Evolutionary conservation across 2,797 vertebrate genomes (phyloP), one percentile per base, ranked within the genome.

Genomic region (Ataeniobius toweri): DNA sequence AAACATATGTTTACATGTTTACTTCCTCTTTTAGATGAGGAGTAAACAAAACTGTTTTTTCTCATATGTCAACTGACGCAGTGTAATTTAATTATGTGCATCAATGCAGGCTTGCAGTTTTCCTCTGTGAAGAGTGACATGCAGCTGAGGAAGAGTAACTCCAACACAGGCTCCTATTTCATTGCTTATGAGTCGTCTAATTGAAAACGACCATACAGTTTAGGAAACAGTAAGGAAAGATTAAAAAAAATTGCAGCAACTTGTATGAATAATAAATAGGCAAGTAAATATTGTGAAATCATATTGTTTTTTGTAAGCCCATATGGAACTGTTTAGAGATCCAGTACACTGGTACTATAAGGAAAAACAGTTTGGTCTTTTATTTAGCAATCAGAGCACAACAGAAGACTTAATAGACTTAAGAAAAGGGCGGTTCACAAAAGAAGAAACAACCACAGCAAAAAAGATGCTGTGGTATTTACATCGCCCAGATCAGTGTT

Each of bases 81-180:
- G 31, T 39, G 16, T 36, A 24, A 67, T 79, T 72, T 65, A 59
- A 81, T 77, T 58, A 74, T 24, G 2, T 9, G 36, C 39, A 76
- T 73, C 75, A 51, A 70, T 74, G 74, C 73, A 56, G 76, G 75
- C 31, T 73, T 70, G 53, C 26, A 24, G 31, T 65, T 88, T 81
- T 46, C 31, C 22, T 36, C 22, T 55, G 36, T 18, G 58, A 53
- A 5, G 36, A 28, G 44, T 59, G 69, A 81, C 31, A 78, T 61
- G 31, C 69, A 74, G 74, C 78, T 75, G 71, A 63, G 13, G 1
- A 77, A 68, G 41, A 71, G 58, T 26, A 61, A 55, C 48, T 44
- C 31, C 72, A 61, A 48, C 77, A 84, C 69, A 71, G 70, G 69
- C 65, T 75, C 58, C 74, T 44, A 53, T 71, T 78, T 56, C 0